These are phyloP conservation scores for Myripristis murdjan DNA, from an alignment of 2,797 vertebrate species.

Conservation along the genomic window DNA sequence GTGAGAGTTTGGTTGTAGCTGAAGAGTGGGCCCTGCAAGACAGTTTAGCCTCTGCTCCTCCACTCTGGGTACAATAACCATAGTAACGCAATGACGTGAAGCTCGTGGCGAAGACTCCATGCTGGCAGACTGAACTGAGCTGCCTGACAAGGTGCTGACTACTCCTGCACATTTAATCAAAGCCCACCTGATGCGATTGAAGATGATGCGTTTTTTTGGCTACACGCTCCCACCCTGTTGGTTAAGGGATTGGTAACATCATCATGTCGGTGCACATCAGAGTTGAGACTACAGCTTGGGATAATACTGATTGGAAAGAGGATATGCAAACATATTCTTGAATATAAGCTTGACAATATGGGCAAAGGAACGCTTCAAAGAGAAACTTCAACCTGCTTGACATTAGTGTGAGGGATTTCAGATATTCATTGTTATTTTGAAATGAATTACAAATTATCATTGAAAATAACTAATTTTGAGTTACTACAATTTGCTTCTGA, in stretches of 20 bases:
- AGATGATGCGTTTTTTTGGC: constrained; percentile 63
- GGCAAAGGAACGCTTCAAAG: constrained; percentile 5
- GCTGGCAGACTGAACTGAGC: constrained; percentile 45
- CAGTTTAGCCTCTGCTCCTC: constrained; percentile 18
- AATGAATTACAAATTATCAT: not conserved
- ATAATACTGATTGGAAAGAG: constrained; percentile 27
- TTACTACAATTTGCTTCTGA: not conserved
- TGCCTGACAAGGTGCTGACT: constrained; percentile 61
- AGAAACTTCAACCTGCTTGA: not conserved
- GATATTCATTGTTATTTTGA: not conserved
- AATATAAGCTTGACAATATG: constrained; percentile 4
- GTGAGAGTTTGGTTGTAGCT: constrained; percentile 28
- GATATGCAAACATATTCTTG: not conserved
- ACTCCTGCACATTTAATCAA: constrained; percentile 70
- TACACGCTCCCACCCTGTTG: constrained; percentile 64
- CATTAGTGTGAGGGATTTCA: not conserved
- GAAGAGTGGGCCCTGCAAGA: constrained; percentile 38
- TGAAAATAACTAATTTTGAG: not conserved
- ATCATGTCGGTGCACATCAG: constrained; percentile 43
- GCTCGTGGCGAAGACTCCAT: constrained; percentile 56
- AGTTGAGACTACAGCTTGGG: constrained; percentile 38
- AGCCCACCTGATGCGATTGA: constrained; percentile 58
- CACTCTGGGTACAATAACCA: constrained; percentile 59
- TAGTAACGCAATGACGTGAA: constrained; percentile 52
- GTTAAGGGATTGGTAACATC: constrained; percentile 63